phyloP scores from a whole-genome alignment of 1,140 invertebrate genomes.

The Cherax destructor region DNA sequence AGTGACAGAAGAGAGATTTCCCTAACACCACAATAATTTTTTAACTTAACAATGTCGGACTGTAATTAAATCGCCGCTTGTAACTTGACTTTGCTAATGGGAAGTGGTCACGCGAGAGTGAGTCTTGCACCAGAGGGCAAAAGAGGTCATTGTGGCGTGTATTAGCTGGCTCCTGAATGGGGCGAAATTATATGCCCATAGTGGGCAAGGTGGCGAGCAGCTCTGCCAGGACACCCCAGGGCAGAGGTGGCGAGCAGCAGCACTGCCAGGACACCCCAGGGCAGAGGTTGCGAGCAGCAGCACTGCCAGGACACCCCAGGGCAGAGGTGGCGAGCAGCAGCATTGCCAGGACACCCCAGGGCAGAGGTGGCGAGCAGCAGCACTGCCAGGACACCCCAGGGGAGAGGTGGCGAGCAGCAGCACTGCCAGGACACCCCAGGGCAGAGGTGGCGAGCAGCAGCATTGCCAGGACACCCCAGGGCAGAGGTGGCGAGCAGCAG shows the following conservation, averaged over 20 bases:
- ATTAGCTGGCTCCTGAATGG: background rate
- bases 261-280: background rate
- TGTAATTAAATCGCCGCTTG: slow-evolving; percentile 53
- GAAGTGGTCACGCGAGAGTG: slow-evolving; percentile 17
- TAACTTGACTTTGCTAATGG: slow-evolving; percentile 34
- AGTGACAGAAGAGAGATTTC: slow-evolving; percentile 47
- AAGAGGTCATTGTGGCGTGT: slow-evolving; percentile 21
- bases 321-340: slow-evolving; percentile 3
- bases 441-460: slow-evolving; percentile 3
- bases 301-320: background rate
- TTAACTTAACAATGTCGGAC: slow-evolving; percentile 43
- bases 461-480: background rate
- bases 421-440: background rate
- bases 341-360: background rate
- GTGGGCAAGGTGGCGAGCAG: slow-evolving; percentile 5
- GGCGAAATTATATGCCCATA: slow-evolving; percentile 3
- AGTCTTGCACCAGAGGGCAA: slow-evolving; percentile 3
- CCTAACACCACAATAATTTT: slow-evolving; percentile 48
- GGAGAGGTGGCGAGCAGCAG: slow-evolving; percentile 3
- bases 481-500: slow-evolving; percentile 1
- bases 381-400: too few relatives aligned
- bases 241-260: background rate
- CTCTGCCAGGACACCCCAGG: too few relatives aligned
- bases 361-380: slow-evolving; percentile 1
- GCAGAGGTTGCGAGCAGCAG: background rate